Conservation (phyloP, 2,797 vertebrate genomes). For the Denticeps clupeoides region DNA sequence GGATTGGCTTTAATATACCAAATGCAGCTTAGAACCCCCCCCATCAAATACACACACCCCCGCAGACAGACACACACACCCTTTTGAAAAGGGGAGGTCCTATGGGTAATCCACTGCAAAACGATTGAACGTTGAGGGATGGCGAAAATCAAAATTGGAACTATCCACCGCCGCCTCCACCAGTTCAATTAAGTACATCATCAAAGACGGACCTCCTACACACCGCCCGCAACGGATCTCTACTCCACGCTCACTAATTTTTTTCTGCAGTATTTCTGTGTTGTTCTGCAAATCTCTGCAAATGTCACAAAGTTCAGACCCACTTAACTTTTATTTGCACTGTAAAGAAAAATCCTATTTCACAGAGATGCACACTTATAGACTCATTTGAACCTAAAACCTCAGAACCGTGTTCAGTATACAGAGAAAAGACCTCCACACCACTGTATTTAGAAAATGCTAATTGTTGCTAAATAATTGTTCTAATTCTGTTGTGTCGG, state of each 20-base stretch:
- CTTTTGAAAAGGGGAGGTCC: background rate
- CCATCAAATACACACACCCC: no score
- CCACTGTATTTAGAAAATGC: no score
- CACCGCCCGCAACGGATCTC: background rate
- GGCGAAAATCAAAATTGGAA: background rate
- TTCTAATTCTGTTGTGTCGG: no score
- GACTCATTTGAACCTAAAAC: no score
- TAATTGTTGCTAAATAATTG: no score
- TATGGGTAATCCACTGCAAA: background rate
- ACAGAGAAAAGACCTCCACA: no score
- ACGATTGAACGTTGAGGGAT: background rate
- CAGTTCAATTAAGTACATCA: background rate
- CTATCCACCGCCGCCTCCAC: background rate
- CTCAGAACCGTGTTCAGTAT: no score
- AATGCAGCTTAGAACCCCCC: constrained; percentile 6
- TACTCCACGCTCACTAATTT: no score
- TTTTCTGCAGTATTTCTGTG: constrained; percentile 33
- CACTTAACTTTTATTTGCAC: constrained; percentile 34
- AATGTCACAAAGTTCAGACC: constrained; percentile 25
- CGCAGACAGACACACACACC: no score
- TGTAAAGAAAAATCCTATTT: constrained; percentile 30
- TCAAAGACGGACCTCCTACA: background rate
- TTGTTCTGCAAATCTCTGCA: constrained; percentile 31
- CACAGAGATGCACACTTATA: no score
- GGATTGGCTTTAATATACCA: constrained; percentile 59